phyloP scores from a whole-genome alignment of 2,888 invertebrate species.

The Diaprepes abbreviatus region DNA sequence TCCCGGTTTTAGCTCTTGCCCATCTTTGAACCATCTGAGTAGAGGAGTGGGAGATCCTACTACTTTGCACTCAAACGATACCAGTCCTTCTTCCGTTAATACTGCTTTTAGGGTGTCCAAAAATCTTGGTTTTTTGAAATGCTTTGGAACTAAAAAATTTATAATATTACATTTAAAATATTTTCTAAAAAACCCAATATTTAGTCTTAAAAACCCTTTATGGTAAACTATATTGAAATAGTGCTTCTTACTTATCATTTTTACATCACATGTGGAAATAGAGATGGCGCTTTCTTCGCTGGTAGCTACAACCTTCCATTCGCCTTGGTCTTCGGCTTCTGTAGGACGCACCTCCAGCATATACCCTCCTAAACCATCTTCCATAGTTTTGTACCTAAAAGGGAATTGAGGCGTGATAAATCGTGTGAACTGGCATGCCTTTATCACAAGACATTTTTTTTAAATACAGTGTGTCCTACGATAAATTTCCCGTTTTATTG shows the following conservation, averaged over 20 bases:
- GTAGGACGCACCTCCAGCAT: slow-evolving; percentile 80
- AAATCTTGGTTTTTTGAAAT: slow-evolving; percentile 89
- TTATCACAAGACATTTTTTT: too few species aligned
- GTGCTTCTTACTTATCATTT: slow-evolving; percentile 80
- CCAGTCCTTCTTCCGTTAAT: slow-evolving; percentile 90
- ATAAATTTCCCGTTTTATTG: too few species aligned
- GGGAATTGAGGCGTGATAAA: too few species aligned
- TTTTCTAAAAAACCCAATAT: too few species aligned
- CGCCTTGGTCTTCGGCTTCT: slow-evolving; percentile 87
- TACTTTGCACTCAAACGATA: slow-evolving; percentile 94
- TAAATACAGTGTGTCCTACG: too few species aligned
- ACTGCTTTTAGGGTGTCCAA: slow-evolving; percentile 92
- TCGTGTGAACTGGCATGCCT: too few species aligned
- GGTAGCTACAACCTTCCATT: slow-evolving; percentile 91
- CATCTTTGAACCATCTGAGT: slow-evolving; percentile 93
- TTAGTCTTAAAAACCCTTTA: too few species aligned
- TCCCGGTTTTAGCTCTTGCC: slow-evolving; percentile 90
- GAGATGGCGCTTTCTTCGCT: slow-evolving; percentile 82
- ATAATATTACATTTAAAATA: too few species aligned
- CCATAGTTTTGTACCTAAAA: slow-evolving; percentile 78
- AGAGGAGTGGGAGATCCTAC: slow-evolving; percentile 92
- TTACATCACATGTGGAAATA: slow-evolving; percentile 80
- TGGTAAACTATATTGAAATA: background rate
- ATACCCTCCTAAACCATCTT: slow-evolving; percentile 88
- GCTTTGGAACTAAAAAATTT: slow-evolving; percentile 83